A percentile compares a stretch with the other conserved stretches of the same genome.
Conservation (phyloP, 2,797 vertebrate genomes). For the Gymnocypris eckloni region DNA sequence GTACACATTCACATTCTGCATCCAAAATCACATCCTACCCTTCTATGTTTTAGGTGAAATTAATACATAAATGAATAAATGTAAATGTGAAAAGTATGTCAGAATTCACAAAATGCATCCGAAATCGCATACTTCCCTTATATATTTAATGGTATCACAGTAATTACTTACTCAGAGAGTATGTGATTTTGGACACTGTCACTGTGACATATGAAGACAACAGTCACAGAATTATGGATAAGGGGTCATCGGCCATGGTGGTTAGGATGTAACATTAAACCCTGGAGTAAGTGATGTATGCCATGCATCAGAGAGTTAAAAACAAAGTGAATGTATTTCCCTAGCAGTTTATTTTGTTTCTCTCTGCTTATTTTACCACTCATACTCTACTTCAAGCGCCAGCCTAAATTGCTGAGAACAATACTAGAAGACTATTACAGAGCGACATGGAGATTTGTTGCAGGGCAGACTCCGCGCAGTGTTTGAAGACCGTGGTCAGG, state of each 20-base stretch:
- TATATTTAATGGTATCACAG: too few species aligned
- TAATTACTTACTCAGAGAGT: too few species aligned
- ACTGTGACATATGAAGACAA: background rate
- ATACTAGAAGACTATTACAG: slow-evolving; percentile 13
- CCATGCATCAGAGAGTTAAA: background rate
- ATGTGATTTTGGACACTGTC: background rate
- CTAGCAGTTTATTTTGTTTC: slow-evolving; percentile 7
- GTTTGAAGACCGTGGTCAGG: slow-evolving; percentile 44
- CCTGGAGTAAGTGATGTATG: background rate
- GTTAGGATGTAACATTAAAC: background rate
- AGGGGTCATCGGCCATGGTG: background rate
- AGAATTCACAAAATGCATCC: too few species aligned
- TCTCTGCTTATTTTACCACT: slow-evolving; percentile 27
- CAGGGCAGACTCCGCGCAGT: slow-evolving; percentile 18
- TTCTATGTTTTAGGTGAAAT: too few species aligned
- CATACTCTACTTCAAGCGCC: slow-evolving; percentile 33
- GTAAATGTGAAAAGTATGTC: too few species aligned
- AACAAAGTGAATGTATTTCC: slow-evolving; percentile 10
- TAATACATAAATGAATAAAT: too few species aligned
- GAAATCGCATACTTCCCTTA: too few species aligned
- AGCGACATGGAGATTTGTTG: slow-evolving; percentile 19
- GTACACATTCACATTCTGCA: background rate
- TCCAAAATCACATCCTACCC: background rate
- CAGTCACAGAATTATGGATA: background rate
- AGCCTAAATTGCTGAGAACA: slow-evolving; percentile 34